Conservation (phyloP, 2,797 vertebrate species). For the Myiothlypis chrysogaster region DNA sequence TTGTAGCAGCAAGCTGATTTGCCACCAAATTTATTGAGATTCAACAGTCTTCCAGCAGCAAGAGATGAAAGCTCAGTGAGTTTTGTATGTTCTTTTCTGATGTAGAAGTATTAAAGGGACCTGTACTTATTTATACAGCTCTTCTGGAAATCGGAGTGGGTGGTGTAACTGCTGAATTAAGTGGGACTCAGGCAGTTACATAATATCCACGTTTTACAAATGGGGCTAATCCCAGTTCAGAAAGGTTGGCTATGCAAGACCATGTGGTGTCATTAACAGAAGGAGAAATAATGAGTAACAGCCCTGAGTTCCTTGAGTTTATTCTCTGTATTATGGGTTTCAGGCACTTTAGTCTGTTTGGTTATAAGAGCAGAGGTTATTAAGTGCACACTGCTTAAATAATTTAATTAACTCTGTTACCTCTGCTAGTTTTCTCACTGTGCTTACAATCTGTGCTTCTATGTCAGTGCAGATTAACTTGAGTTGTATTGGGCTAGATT, state of each 20-base stretch:
- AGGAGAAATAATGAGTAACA: not conserved
- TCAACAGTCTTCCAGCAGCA: not conserved
- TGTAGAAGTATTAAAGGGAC: not conserved
- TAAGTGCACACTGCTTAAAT: not conserved
- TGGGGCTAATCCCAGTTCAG: not conserved
- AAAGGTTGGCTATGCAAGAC: not conserved
- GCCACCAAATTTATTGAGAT: not conserved
- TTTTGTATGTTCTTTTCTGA: not conserved
- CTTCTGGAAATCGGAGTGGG: not conserved
- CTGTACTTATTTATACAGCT: not conserved
- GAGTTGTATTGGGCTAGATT: not conserved
- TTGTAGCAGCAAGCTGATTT: not conserved
- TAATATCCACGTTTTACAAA: not conserved
- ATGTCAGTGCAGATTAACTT: not conserved
- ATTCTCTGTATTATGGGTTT: not conserved
- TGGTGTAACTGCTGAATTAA: not conserved
- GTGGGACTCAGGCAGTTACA: not conserved
- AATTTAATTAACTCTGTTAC: not conserved
- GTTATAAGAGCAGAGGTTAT: not conserved
- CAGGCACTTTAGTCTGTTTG: not conserved
- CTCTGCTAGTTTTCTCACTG: not conserved
- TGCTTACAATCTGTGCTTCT: accelerated
- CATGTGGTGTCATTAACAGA: not conserved
- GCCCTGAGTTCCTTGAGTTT: not conserved
- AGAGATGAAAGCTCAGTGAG: not conserved